phyloP scores from a whole-genome alignment of 2,113 vertebrate species.

The Scytalopus superciliaris region DNA sequence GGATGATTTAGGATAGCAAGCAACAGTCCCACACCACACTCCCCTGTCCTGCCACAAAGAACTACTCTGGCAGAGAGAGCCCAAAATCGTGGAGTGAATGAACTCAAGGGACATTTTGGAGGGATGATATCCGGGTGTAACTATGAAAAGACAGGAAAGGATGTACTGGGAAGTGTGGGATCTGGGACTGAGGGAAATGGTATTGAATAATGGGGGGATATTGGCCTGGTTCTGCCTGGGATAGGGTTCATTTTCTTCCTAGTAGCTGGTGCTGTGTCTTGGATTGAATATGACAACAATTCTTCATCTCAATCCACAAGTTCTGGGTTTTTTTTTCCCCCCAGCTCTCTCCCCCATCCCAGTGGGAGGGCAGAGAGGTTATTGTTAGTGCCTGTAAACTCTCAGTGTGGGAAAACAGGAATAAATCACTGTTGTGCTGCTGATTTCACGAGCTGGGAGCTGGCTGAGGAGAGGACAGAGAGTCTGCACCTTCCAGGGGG shows the following conservation, averaged over 20 bases:
- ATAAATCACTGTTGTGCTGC: neutral
- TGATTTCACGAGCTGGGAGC: neutral
- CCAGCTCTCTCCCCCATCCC: no score
- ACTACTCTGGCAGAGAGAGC: neutral
- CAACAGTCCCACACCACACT: no score
- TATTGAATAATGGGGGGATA: neutral
- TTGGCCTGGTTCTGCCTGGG: neutral
- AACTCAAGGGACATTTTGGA: neutral
- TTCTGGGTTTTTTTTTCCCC: no score
- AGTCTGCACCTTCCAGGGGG: neutral
- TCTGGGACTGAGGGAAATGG: neutral
- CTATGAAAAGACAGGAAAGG: neutral
- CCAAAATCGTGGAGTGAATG: neutral
- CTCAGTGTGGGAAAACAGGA: neutral
- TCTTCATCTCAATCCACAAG: neutral
- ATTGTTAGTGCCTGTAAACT: neutral
- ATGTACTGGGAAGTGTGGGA: neutral
- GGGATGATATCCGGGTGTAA: neutral
- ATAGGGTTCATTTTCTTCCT: neutral
- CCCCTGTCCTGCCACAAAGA: neutral
- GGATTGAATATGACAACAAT: neutral
- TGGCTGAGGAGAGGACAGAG: neutral
- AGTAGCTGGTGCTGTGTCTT: neutral
- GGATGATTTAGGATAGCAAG: neutral
- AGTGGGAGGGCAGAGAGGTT: neutral